Evolutionary conservation across 2,888 invertebrate genomes (phyloP), one percentile per base, ranked within the genome.

Genomic region (Myopa testacea): DNA sequence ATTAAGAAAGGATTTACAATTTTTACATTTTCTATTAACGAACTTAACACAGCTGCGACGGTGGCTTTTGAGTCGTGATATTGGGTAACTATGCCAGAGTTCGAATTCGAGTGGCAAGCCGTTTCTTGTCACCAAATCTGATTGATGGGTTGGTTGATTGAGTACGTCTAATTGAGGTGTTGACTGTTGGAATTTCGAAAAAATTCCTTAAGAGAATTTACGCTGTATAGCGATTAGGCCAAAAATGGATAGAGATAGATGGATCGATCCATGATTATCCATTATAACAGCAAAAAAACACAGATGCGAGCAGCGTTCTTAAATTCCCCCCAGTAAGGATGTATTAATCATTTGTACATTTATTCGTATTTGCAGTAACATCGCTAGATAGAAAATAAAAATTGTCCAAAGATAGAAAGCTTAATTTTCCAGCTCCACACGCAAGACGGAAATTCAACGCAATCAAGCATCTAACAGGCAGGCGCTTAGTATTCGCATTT

Each of bases 161-260:
- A 65, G n/a, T 45, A 37, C 60, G 74, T 82, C 79, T 80, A 81
- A 81, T 81, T 81, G 79, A 82, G 81, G 82, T 81, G 82, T 79
- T 81, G 79, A 80, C 78, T 77, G 78, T 78, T 71, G 79, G 80
- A 80, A 78, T 80, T 60, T 40, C 50, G 60, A 45, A 73, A 62
- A 4, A 14, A 26, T 50, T 62, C 62, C 62, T 34, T 73, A 12
- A 45, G 62, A 62, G 62, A 63, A 62, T 73, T 40, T 38, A 72
- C 34, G 58, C 40, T 73, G 34, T 8, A 62, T 63, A 10, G 62
- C 50, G 26, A 72, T 72, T 72, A 72, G 62, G 12, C 73, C 45
- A 63, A 73, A 70, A 73, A 63, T 63, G 63, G 63, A 7, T 55
- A 37, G 40, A 40, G 10, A 16, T n/a, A 67, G 55, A 8, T 1